Base-by-base conservation (phyloP, 2,888 invertebrate species). In the Mythimna pallens region DNA sequence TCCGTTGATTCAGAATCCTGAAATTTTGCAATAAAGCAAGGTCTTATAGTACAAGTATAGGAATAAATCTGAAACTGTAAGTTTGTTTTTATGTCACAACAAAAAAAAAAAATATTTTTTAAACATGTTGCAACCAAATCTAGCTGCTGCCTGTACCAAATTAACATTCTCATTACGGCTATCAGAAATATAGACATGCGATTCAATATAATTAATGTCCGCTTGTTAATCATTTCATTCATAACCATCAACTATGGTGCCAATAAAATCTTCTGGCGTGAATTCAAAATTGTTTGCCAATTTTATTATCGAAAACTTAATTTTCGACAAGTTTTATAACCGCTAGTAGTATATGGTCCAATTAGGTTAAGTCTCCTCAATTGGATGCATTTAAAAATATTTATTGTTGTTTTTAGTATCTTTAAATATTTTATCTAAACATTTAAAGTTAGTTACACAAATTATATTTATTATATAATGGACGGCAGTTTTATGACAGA, bases 151-250 rank as follows among this genome's bases (percentile, higher is more conserved):
- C 25, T 34, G 30, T 66, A 52, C 34, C 43, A 59, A 71, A 75
- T 77, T 68, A 77, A 74, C 65, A 83, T 55, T 78, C 50, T 43
- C 71, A 30, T 67, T 70, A 70, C 47, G 22, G 61, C 43, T 47
- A 70, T 72, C 52, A 71, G 65, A 74, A 84, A 68, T 66, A 68
- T 62, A 68, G 61, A 74, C 55, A 30, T 52, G 67, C 55, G 73
- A 62, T 84, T 81, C 12, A 61, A 79, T 80, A 80, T 72, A 81
- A 82, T 85, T 78, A 78, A 81, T 71, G 72, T 62, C 47, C 52
- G 43, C 67, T 52, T 70, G 65, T 68, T 79, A 80, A 88, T 87
- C 83, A 79, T 80, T 82, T 72, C 71, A 52, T 81, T 84, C 78
- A 65, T 69, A 75, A 80, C 84, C 78, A 78, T 78, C 82, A 74